Percentiles rank a stretch among this genome's conserved stretches.
These are phyloP conservation scores for Magallana angulata DNA, from an alignment of 1,140 invertebrate species.

Conservation along the genomic window DNA sequence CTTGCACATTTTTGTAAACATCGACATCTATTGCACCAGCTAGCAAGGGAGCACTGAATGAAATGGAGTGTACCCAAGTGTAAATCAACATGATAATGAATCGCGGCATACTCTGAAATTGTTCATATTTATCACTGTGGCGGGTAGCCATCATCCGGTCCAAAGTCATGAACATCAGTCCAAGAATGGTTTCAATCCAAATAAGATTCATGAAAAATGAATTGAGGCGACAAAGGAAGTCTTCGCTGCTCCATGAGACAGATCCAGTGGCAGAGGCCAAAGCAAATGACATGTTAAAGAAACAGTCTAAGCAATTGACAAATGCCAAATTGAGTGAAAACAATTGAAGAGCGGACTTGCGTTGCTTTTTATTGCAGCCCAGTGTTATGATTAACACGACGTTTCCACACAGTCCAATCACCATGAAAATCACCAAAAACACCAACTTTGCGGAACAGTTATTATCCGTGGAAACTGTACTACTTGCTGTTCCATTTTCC, in stretches of 20 bases:
- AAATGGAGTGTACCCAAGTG: constrained; percentile 70
- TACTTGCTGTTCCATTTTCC: constrained; percentile 24
- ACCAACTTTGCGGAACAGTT: constrained; percentile 57
- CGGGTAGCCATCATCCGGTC: constrained; percentile 70
- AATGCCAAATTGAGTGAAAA: constrained; percentile 70
- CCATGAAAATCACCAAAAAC: constrained; percentile 71
- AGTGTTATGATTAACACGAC: constrained; percentile 68
- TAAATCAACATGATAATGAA: constrained; percentile 61
- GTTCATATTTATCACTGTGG: constrained; percentile 60
- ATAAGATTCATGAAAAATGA: constrained; percentile 71
- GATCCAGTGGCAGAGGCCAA: constrained; percentile 71
- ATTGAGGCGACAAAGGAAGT: constrained; percentile 68
- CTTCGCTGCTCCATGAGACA: constrained; percentile 62
- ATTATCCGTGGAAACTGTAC: neutral
- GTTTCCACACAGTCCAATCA: constrained; percentile 70
- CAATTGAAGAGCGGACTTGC: constrained; percentile 65
- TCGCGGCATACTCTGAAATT: constrained; percentile 57
- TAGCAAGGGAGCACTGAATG: constrained; percentile 69
- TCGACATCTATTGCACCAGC: constrained; percentile 58
- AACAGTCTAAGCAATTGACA: constrained; percentile 69
- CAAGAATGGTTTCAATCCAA: constrained; percentile 64
- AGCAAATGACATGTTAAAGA: constrained; percentile 78
- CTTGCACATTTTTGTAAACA: constrained; percentile 56
- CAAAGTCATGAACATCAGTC: constrained; percentile 61
- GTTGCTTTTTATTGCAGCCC: constrained; percentile 61